Percentiles rank a stretch among this genome's conserved stretches.
Evolutionary conservation across 2,113 vertebrate species (phyloP).

Genomic region (Hippocampus zosterae): DNA sequence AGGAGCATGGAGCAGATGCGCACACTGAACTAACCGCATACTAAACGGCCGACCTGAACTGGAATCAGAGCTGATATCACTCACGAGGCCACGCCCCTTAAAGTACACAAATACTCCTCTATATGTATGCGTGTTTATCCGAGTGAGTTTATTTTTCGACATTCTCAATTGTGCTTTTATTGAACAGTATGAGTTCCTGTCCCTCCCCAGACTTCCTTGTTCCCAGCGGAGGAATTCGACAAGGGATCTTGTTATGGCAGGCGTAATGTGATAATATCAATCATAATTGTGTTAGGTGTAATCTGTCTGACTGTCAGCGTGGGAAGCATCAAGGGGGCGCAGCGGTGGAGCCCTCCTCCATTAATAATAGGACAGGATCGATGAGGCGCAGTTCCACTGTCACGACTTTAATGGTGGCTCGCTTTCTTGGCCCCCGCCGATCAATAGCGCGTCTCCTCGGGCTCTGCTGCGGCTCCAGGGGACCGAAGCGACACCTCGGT

Average conservation of each 20-base stretch:
- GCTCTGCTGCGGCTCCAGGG: slow-evolving; percentile 63
- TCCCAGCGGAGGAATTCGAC: slow-evolving; percentile 2
- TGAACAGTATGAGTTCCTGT: neutral
- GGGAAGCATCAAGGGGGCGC: slow-evolving; percentile 76
- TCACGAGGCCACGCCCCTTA: too few species aligned
- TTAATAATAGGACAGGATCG: slow-evolving; percentile 88
- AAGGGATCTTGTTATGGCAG: slow-evolving; percentile 55
- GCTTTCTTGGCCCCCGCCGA: slow-evolving; percentile 75
- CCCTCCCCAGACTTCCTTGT: neutral
- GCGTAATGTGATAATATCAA: slow-evolving; percentile 87
- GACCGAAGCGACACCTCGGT: slow-evolving; percentile 68
- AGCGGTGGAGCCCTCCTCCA: slow-evolving; percentile 77
- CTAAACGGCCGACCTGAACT: too few species aligned
- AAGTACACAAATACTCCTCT: too few species aligned
- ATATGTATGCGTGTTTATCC: too few species aligned
- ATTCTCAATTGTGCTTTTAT: neutral
- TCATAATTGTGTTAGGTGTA: slow-evolving; percentile 93
- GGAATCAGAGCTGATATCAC: too few species aligned
- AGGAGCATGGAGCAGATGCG: too few species aligned
- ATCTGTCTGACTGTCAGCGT: slow-evolving; percentile 88
- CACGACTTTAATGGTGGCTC: slow-evolving; percentile 79
- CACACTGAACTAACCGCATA: too few species aligned
- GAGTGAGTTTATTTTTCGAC: neutral
- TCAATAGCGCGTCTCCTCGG: slow-evolving; percentile 79
- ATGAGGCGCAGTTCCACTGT: slow-evolving; percentile 87